phyloP scores from a whole-genome alignment of 1,140 invertebrate species.

The Aphis craccivora region DNA sequence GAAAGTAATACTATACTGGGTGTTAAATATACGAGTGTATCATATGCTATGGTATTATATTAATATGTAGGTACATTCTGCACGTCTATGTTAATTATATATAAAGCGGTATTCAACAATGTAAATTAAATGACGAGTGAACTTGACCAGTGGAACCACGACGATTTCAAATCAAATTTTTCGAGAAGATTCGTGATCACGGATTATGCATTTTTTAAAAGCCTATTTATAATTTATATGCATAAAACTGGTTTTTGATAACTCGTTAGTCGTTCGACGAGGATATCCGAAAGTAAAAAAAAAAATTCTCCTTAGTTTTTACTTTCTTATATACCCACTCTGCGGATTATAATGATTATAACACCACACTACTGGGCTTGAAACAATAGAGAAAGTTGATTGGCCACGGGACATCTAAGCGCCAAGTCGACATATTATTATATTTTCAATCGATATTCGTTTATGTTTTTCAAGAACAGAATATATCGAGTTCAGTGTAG shows the following conservation, averaged over 20 bases:
- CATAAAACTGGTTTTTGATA: constrained; percentile 4
- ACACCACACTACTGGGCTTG: constrained; percentile 47
- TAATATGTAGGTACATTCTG: neutral
- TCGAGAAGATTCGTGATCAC: too few relatives aligned
- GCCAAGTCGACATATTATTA: neutral
- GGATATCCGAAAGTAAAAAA: constrained; percentile 46
- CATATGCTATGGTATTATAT: neutral
- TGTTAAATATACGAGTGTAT: too few relatives aligned
- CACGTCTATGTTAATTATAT: neutral
- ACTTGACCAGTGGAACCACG: neutral
- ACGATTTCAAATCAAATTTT: neutral
- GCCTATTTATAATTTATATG: neutral
- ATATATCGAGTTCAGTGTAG: neutral
- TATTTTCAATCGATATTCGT: constrained; percentile 20
- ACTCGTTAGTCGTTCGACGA: neutral
- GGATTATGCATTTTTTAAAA: neutral
- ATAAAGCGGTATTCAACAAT: neutral
- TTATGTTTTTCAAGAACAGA: constrained; percentile 48
- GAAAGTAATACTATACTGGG: neutral
- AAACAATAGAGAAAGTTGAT: constrained; percentile 57
- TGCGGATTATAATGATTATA: constrained; percentile 26
- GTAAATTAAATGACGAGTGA: neutral
- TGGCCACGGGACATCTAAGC: constrained; percentile 53
- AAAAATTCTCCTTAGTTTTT: constrained; percentile 6
- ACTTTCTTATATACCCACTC: constrained; percentile 46